phyloP scores from a whole-genome alignment of 2,888 invertebrate genomes.

The Oxyteleia sp. region DNA sequence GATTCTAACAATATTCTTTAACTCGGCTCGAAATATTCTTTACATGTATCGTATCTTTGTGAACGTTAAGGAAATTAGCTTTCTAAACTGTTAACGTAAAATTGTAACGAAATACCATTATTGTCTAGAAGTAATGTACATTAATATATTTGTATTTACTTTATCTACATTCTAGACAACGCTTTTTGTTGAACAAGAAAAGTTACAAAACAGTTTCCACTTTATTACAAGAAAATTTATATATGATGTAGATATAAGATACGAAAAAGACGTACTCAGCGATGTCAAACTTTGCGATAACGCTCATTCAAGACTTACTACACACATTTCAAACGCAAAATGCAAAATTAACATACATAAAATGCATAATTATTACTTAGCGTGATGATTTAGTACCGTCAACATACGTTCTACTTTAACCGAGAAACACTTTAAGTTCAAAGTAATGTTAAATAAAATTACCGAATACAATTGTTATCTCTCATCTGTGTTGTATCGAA shows the following conservation, averaged over 20 bases:
- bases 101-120: too few species aligned
- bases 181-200: neutral
- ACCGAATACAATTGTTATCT: neutral
- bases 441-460: slow-evolving; percentile 18
- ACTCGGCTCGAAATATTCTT: slow-evolving; percentile 22
- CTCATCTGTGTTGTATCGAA: neutral
- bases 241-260: neutral
- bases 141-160: neutral
- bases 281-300: slow-evolving; percentile 3
- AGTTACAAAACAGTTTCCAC: slow-evolving; percentile 12
- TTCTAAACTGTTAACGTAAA: slow-evolving; percentile 22
- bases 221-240: slow-evolving; percentile 19
- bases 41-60: slow-evolving; percentile 16
- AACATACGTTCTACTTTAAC: slow-evolving; percentile 19
- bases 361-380: neutral
- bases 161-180: neutral
- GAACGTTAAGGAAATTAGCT: slow-evolving; percentile 24
- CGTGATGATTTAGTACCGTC: slow-evolving; percentile 10
- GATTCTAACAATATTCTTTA: slow-evolving; percentile 41
- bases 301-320: slow-evolving; percentile 16
- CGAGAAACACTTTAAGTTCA: slow-evolving; percentile 3
- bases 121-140: neutral
- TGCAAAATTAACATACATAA: slow-evolving; percentile 2
- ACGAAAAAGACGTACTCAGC: neutral
- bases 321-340: neutral